Conservation (phyloP, 1,140 invertebrate species). For the Sminthurinus signatus region DNA sequence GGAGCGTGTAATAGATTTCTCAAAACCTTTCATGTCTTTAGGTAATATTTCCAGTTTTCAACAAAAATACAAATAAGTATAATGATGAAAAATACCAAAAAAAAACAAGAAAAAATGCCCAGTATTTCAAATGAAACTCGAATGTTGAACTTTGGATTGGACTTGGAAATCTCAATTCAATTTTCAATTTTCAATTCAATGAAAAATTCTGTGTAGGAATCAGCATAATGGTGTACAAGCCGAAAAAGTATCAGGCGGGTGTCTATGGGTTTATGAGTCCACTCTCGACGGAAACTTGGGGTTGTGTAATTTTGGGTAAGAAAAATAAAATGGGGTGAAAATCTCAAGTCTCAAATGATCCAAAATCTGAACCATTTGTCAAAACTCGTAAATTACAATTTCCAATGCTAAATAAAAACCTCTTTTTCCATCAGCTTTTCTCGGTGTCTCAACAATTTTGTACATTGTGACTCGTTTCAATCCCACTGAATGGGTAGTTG, state of each 20-base stretch:
- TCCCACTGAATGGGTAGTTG: conserved; percentile 54
- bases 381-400: too few species aligned
- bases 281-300: conserved; percentile 47
- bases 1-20: conserved; percentile 58
- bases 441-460: conserved; percentile 56
- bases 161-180: conserved; percentile 54
- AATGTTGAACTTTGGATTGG: too few species aligned
- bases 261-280: conserved; percentile 63
- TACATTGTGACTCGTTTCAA: conserved; percentile 59
- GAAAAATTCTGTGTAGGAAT: conserved; percentile 52
- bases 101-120: too few species aligned
- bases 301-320: conserved; percentile 14
- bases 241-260: conserved; percentile 54
- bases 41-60: too few species aligned
- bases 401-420: too few species aligned
- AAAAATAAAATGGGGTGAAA: too few species aligned
- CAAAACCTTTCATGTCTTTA: conserved; percentile 63
- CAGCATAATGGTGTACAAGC: conserved; percentile 58
- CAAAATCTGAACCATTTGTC: too few species aligned
- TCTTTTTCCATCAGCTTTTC: too few species aligned
- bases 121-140: background rate
- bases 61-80: too few species aligned
- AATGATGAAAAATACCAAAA: too few species aligned
- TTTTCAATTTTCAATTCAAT: too few species aligned
- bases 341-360: background rate